These are phyloP conservation scores for Buathra laborator DNA, from an alignment of 2,888 invertebrate species.

Conservation along the genomic window DNA sequence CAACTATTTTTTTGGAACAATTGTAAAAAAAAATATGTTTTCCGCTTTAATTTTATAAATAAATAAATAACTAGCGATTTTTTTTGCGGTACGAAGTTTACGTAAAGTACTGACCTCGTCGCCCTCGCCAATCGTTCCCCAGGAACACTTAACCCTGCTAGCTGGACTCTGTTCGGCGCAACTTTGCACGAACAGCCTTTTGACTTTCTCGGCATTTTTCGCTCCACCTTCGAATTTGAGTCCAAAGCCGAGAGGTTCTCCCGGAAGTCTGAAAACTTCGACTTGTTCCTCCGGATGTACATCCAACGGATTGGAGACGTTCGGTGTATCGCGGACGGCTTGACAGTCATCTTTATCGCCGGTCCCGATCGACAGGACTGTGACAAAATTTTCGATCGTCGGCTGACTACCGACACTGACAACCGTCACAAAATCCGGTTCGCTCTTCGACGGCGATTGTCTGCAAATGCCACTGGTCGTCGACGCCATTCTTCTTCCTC, in stretches of 20 bases:
- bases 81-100: not conserved
- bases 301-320: slow-evolving; percentile 71
- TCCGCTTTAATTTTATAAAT: not conserved
- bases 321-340: slow-evolving; percentile 10
- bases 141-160: slow-evolving; percentile 92
- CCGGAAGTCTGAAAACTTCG: slow-evolving; percentile 93
- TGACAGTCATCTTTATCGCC: slow-evolving; percentile 77
- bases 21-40: no score
- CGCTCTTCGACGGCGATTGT: slow-evolving; percentile 74
- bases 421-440: slow-evolving; percentile 87
- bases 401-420: slow-evolving; percentile 86
- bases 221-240: slow-evolving; percentile 97
- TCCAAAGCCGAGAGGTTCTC: slow-evolving; percentile 96
- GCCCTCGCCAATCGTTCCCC: slow-evolving; percentile 94
- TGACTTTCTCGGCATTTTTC: slow-evolving; percentile 92
- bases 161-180: slow-evolving; percentile 96
- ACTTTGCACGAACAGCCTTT: slow-evolving; percentile 94
- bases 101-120: slow-evolving; percentile 88
- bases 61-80: not conserved
- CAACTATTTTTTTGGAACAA: not conserved
- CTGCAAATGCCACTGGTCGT: slow-evolving; percentile 39
- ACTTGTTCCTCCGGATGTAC: slow-evolving; percentile 89
- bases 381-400: slow-evolving; percentile 86
- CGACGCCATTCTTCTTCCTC: slow-evolving; percentile 54
- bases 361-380: slow-evolving; percentile 88